Conservation (phyloP, 2,797 vertebrate genomes). For the Enoplosus armatus region DNA sequence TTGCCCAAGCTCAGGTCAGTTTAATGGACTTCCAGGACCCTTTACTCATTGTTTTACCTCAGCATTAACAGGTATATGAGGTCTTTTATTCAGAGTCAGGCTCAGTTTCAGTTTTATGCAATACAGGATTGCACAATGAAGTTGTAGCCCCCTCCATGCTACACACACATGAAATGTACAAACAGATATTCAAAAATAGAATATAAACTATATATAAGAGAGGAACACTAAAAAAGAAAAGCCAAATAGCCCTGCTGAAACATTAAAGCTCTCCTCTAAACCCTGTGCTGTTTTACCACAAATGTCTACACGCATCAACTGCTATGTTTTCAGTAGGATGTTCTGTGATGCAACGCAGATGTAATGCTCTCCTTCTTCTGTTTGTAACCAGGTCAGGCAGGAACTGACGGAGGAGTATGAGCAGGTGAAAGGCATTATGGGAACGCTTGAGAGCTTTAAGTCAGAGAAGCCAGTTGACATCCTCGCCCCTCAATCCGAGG, state of each 20-base stretch:
- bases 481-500: slow-evolving; percentile 87
- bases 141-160: too few species aligned
- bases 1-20: not conserved
- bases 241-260: not conserved
- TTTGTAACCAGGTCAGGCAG: slow-evolving; percentile 87
- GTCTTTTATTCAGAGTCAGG: too few species aligned
- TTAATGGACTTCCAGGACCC: not conserved
- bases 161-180: too few species aligned
- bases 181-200: too few species aligned
- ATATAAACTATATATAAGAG: too few species aligned
- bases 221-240: too few species aligned
- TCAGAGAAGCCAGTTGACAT: slow-evolving; percentile 90
- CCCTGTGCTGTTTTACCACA: not conserved
- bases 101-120: too few species aligned
- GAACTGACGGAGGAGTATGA: slow-evolving; percentile 95
- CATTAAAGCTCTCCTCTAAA: not conserved
- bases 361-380: not conserved
- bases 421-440: slow-evolving; percentile 94
- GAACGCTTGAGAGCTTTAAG: slow-evolving; percentile 94
- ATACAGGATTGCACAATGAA: too few species aligned
- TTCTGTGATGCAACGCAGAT: not conserved
- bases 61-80: too few species aligned
- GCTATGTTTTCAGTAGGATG: not conserved
- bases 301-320: not conserved
- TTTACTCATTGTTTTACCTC: too few species aligned